Conservation (phyloP, 2,888 invertebrate species). For the Magallana nippona region DNA sequence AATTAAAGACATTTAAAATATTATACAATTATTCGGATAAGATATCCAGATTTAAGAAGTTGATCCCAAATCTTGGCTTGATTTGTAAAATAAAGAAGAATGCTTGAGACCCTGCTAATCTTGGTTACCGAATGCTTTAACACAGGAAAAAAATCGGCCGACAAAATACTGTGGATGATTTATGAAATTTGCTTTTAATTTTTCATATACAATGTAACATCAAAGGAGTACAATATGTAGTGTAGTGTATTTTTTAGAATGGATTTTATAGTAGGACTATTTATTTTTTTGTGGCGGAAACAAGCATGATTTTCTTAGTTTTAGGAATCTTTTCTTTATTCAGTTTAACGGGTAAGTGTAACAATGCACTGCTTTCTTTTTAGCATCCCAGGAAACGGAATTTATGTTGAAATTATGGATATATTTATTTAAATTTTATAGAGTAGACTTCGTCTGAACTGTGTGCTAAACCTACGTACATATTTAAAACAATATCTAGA, state of each 20-base stretch:
- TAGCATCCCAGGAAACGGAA: too few relatives aligned
- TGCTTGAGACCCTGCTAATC: neutral
- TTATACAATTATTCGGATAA: neutral
- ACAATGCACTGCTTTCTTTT: too few relatives aligned
- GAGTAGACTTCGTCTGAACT: too few relatives aligned
- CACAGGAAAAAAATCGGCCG: neutral
- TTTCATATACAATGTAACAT: neutral
- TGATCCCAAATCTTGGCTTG: slow-evolving; percentile 23
- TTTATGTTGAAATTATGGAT: too few relatives aligned
- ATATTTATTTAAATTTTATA: too few relatives aligned
- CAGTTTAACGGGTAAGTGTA: slow-evolving; percentile 11
- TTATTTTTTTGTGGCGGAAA: neutral
- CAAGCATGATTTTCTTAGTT: slow-evolving; percentile 8
- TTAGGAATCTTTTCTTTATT: slow-evolving; percentile 15
- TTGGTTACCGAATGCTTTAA: slow-evolving; percentile 13
- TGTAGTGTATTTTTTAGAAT: neutral
- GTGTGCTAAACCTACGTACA: too few relatives aligned
- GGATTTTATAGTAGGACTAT: neutral
- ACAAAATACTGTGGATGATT: neutral
- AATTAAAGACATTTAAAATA: slow-evolving; percentile 16
- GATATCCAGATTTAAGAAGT: neutral
- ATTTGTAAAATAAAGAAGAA: neutral
- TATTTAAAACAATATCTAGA: too few relatives aligned
- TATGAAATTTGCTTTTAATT: neutral
- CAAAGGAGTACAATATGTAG: neutral